phyloP scores from a whole-genome alignment of 2,888 invertebrate species.

The Nomada goodeniana region DNA sequence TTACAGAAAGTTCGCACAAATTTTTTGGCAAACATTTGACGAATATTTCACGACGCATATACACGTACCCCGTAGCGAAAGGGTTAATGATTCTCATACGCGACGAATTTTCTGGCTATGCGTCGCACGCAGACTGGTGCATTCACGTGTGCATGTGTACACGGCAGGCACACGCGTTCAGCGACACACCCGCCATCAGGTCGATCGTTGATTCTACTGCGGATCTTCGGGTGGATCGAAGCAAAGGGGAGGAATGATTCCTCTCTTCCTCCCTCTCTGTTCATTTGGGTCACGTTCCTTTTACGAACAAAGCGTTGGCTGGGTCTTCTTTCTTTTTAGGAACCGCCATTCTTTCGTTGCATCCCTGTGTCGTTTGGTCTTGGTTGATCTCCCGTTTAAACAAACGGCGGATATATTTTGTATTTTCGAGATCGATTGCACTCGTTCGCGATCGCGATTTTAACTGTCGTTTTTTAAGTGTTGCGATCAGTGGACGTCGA shows the following conservation, averaged over 20 bases:
- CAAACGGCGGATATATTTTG: constrained; percentile 2
- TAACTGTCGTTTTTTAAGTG: too few relatives aligned
- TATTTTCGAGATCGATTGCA: neutral
- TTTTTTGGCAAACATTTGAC: too few relatives aligned
- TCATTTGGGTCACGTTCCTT: constrained; percentile 52
- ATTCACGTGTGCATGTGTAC: neutral
- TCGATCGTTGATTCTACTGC: constrained; percentile 64
- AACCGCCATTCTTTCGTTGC: neutral
- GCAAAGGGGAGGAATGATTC: constrained; percentile 35
- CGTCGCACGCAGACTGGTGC: constrained; percentile 44
- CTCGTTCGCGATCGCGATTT: too few relatives aligned
- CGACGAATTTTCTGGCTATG: constrained; percentile 59
- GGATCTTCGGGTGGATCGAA: constrained; percentile 54
- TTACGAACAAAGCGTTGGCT: constrained; percentile 45
- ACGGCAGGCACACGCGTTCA: constrained; percentile 26
- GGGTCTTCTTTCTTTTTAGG: neutral
- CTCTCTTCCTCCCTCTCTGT: constrained; percentile 11
- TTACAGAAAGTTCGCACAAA: too few relatives aligned
- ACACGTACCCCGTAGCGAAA: too few relatives aligned
- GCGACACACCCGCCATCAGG: constrained; percentile 61
- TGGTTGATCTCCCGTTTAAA: neutral
- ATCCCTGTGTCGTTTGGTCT: neutral
- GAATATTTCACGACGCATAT: too few relatives aligned
- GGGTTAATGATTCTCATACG: neutral
- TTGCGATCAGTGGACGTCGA: too few relatives aligned